Percentiles rank a stretch among this genome's conserved stretches.
Evolutionary conservation across 2,888 invertebrate genomes (phyloP).

Genomic region (Quadroppia sp.): DNA sequence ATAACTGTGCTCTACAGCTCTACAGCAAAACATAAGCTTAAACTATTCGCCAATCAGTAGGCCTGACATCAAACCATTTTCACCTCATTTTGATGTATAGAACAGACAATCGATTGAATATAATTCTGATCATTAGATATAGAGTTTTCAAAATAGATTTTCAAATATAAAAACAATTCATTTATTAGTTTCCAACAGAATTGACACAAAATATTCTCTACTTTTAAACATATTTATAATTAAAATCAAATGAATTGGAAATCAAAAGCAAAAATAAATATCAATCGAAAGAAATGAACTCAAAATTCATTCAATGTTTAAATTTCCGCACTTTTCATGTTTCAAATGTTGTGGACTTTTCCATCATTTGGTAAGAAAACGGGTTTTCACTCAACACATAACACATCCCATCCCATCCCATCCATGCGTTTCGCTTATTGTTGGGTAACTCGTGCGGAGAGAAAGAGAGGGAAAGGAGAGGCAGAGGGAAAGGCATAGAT

Average conservation of each 20-base stretch:
- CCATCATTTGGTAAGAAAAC: conserved; percentile 31
- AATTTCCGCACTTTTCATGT: conserved; percentile 30
- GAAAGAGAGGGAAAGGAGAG: conserved; percentile 40
- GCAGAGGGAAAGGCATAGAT: conserved; percentile 41
- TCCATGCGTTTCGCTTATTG: conserved; percentile 35
- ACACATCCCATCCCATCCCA: no score
- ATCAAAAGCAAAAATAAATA: background rate
- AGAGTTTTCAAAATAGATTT: no score
- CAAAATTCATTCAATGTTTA: background rate
- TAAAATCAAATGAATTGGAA: background rate
- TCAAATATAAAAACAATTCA: no score
- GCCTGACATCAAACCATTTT: conserved; percentile 3
- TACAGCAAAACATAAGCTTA: background rate
- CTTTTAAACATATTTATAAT: background rate
- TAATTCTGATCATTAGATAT: background rate
- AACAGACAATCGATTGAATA: conserved; percentile 5
- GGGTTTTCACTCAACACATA: conserved; percentile 31
- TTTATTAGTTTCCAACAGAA: background rate
- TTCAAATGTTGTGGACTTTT: conserved; percentile 30
- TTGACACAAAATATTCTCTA: background rate
- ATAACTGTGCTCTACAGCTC: no score
- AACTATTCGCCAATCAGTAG: conserved; percentile 3
- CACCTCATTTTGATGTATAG: conserved; percentile 14
- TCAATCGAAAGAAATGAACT: background rate
- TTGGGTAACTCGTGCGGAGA: conserved; percentile 33